Evolutionary conservation across 2,888 invertebrate genomes (phyloP).

Genomic region (Amphipyra berbera): DNA sequence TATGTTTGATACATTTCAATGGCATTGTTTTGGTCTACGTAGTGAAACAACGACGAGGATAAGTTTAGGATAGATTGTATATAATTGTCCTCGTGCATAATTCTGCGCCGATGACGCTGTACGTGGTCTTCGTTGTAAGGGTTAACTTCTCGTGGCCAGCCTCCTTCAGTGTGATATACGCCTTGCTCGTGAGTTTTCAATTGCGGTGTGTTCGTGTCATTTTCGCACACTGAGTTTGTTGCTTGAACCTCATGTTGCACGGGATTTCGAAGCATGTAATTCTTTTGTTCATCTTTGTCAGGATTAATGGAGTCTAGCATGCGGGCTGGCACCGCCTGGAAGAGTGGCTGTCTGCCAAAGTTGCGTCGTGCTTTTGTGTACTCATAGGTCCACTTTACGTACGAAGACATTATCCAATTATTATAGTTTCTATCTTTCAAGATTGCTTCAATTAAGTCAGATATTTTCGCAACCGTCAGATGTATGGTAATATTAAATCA

Average conservation of each 20-base stretch:
- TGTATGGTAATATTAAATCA: conserved; percentile 68
- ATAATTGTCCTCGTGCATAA: conserved; percentile 94
- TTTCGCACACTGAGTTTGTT: conserved; percentile 80
- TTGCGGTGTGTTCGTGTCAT: conserved; percentile 91
- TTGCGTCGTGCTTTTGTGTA: conserved; percentile 86
- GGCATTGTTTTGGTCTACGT: conserved; percentile 94
- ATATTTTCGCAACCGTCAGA: conserved; percentile 58
- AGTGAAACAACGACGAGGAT: conserved; percentile 90
- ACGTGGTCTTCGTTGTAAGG: conserved; percentile 92
- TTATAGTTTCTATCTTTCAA: conserved; percentile 23
- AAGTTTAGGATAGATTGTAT: conserved; percentile 91
- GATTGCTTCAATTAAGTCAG: conserved; percentile 28
- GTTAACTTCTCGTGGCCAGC: conserved; percentile 95
- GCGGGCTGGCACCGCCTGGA: conserved; percentile 80
- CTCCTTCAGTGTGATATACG: conserved; percentile 94
- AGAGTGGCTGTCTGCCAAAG: conserved; percentile 87
- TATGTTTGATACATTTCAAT: conserved; percentile 95
- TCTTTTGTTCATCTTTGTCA: conserved; percentile 75
- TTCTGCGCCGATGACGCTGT: conserved; percentile 93
- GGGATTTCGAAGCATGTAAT: conserved; percentile 87
- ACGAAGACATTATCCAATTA: conserved; percentile 66
- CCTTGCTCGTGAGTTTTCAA: conserved; percentile 90
- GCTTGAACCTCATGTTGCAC: conserved; percentile 86
- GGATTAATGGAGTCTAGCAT: conserved; percentile 82
- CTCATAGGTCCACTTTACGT: conserved; percentile 76